phyloP scores from a whole-genome alignment of 2,113 vertebrate genomes.

The Harpagus bidentatus region DNA sequence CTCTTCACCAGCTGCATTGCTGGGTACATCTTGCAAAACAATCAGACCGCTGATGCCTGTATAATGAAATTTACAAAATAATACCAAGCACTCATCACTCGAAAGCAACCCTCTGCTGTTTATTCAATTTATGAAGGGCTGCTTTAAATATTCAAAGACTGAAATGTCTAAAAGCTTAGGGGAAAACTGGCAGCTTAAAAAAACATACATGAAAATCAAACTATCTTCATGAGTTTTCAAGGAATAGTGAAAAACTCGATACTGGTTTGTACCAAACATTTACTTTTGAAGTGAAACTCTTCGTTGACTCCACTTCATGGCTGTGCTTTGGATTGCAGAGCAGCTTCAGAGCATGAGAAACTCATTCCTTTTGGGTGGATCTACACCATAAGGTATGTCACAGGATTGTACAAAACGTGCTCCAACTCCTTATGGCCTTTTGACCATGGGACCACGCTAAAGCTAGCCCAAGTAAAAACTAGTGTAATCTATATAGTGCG shows the following conservation, averaged over 20 bases:
- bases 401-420: background rate
- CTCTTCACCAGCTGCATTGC: constrained; percentile 36
- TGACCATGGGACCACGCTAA: background rate
- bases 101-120: background rate
- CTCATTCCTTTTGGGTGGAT: background rate
- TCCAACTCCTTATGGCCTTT: background rate
- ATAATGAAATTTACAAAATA: constrained; percentile 35
- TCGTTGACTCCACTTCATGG: background rate
- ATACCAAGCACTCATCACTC: background rate
- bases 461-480: background rate
- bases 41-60: background rate
- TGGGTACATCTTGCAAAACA: constrained; percentile 27
- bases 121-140: background rate
- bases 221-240: background rate
- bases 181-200: background rate
- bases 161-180: background rate
- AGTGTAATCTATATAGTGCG: background rate
- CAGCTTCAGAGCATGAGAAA: background rate
- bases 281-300: background rate
- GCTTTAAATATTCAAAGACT: background rate
- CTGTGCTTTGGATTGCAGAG: background rate
- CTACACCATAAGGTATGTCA: background rate
- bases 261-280: background rate
- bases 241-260: background rate
- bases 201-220: background rate